Conservation (phyloP, 1,140 invertebrate species). For the Aphaenogaster rudis region DNA sequence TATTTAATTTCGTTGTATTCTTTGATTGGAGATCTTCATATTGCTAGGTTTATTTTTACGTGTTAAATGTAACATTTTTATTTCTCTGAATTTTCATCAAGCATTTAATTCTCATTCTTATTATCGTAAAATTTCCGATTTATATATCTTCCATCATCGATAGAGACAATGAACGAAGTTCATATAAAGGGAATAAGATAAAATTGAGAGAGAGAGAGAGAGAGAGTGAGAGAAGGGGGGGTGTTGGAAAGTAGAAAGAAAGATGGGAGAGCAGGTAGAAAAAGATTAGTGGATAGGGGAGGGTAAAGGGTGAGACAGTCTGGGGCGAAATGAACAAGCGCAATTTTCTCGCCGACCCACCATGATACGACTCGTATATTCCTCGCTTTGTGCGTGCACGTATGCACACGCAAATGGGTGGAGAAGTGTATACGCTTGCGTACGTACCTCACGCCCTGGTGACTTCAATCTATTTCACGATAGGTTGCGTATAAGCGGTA, state of each 20-base stretch:
- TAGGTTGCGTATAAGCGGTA: constrained; percentile 49
- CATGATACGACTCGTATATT: constrained; percentile 48
- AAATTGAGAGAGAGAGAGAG: neutral
- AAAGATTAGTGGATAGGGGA: constrained; percentile 37
- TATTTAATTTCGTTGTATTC: neutral
- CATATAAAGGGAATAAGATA: neutral
- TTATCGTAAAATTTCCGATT: neutral
- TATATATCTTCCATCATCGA: constrained; percentile 48
- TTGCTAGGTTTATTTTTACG: neutral
- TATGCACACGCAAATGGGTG: constrained; percentile 38
- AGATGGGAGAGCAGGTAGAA: constrained; percentile 12
- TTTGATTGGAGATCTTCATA: neutral
- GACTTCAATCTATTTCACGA: constrained; percentile 67
- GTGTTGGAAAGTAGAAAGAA: constrained; percentile 22
- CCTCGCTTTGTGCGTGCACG: constrained; percentile 54
- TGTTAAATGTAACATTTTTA: neutral
- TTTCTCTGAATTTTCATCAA: neutral
- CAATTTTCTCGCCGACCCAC: constrained; percentile 60
- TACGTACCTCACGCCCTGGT: constrained; percentile 50
- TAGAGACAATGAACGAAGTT: neutral
- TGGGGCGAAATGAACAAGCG: constrained; percentile 48
- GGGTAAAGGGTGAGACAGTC: neutral
- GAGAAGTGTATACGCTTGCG: constrained; percentile 54
- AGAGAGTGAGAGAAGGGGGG: neutral
- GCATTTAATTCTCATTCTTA: neutral